These are phyloP conservation scores for Brachionus plicatilis DNA, from an alignment of 1,140 invertebrate genomes.

Conservation along the genomic window DNA sequence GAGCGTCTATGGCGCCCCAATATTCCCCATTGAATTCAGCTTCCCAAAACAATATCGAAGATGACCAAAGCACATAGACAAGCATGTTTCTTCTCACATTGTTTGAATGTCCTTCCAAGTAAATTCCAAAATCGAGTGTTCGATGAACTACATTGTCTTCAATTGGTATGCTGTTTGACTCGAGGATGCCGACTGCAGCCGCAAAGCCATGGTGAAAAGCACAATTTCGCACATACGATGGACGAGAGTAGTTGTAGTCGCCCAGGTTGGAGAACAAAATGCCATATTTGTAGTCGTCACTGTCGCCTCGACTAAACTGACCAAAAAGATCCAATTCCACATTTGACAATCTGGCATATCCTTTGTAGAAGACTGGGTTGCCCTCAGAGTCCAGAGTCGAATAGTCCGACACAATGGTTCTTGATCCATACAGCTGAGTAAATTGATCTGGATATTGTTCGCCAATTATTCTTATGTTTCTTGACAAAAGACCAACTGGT, in stretches of 20 bases:
- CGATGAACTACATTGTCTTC: conserved; percentile 38
- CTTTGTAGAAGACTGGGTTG: not conserved
- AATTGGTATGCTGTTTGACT: conserved; percentile 3
- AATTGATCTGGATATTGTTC: conserved; percentile 45
- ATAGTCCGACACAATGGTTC: conserved; percentile 46
- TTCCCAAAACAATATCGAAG: conserved; percentile 40
- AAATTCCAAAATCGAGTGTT: conserved; percentile 34
- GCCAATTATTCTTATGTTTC: conserved; percentile 50
- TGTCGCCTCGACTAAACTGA: not conserved
- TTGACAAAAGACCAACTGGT: conserved; percentile 51
- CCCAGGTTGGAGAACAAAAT: conserved; percentile 15
- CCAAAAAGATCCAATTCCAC: conserved; percentile 9
- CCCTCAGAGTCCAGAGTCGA: not conserved
- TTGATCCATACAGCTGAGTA: conserved; percentile 49
- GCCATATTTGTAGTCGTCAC: conserved; percentile 22
- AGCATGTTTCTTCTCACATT: conserved; percentile 45
- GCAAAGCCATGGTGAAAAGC: conserved; percentile 7
- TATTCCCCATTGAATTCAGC: conserved; percentile 44
- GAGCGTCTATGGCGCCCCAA: conserved; percentile 45
- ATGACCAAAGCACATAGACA: conserved; percentile 43
- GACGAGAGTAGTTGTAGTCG: conserved; percentile 40
- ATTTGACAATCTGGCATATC: not conserved
- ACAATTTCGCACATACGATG: conserved; percentile 30
- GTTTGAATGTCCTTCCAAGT: not conserved
- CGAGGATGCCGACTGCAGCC: not conserved